These are phyloP conservation scores for Dolichopus griseipennis DNA, from an alignment of 2,888 invertebrate species.

Conservation along the genomic window DNA sequence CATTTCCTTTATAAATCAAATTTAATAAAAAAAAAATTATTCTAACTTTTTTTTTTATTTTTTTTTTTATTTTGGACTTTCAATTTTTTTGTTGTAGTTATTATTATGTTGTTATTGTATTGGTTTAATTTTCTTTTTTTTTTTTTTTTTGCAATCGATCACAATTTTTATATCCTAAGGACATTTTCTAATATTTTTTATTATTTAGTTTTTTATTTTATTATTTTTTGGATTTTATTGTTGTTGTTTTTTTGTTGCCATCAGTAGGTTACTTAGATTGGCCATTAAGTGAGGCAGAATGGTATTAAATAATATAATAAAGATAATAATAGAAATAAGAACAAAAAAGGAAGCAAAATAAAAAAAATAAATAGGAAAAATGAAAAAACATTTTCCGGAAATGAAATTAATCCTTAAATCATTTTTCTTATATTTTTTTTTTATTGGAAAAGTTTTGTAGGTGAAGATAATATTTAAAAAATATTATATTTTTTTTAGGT, in stretches of 20 bases:
- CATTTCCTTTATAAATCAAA: constrained; percentile 3
- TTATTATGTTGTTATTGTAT: no score
- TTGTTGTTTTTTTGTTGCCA: neutral
- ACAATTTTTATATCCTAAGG: neutral
- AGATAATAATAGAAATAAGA: no score
- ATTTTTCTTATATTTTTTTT: neutral
- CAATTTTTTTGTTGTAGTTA: no score
- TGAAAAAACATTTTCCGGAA: neutral
- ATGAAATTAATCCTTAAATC: constrained; percentile 1
- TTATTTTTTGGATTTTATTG: neutral
- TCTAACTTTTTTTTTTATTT: no score
- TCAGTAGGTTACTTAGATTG: neutral
- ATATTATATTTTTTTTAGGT: no score
- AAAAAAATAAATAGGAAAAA: neutral
- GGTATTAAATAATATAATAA: no score
- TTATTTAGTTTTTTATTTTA: neutral
- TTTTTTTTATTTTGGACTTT: no score
- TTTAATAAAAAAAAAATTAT: neutral
- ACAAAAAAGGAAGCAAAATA: neutral
- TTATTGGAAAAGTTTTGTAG: neutral
- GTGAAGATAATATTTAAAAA: neutral
- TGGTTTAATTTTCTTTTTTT: no score
- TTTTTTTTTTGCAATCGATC: neutral
- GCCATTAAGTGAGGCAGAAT: no score
- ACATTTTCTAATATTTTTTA: neutral